Evolutionary conservation across 2,113 vertebrate genomes (phyloP), one percentile per base, ranked within the genome.

Genomic region (Glareola pratincola): DNA sequence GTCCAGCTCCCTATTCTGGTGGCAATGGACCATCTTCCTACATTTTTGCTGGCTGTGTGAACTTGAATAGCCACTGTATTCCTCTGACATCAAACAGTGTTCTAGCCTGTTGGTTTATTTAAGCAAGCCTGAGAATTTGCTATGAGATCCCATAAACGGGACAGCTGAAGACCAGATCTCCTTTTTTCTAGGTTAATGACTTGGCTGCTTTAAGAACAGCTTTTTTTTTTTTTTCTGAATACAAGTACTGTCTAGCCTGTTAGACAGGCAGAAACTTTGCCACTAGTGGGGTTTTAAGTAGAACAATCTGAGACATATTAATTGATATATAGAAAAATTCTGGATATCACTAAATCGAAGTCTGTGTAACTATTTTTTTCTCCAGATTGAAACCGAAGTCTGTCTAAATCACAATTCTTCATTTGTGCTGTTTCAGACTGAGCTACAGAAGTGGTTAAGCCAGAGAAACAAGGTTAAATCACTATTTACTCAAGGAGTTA

Each of bases 111-210:
- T 90, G 34, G 66, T 92, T 94, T 93, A 92, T 95, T 97, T 97
- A 95, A 82, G 37, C 50, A 94, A 96, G 57, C 48, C 79, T 92
- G 80, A 91, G 60, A 90, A 94, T 78, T 91, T 94, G 15, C 37
- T 64, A 9, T 53, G 47, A 88, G 37, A 83, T 51, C 41, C 20
- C 41, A 63, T 51, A 72, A 83, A 82, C 14, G 18, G 11, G 29
- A 43, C 0, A 0, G 26, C 29, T 72, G 37, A 73, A 95, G 75
- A 63, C 41, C 57, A 97, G 26, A 30, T 76, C 53, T 82, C 8
- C 5, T 79, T 94, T 95, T 96, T 89, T 82, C 37, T 91, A 85
- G 75, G 64, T 96, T 97, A 97, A 97, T 88, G 79, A 74, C 66
- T 82, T 90, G 59, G 24, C 23, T 90, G 14, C 57, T 53, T 57